Evolutionary conservation across 2,797 vertebrate genomes (phyloP).

Genomic region (Caiman crocodilus): DNA sequence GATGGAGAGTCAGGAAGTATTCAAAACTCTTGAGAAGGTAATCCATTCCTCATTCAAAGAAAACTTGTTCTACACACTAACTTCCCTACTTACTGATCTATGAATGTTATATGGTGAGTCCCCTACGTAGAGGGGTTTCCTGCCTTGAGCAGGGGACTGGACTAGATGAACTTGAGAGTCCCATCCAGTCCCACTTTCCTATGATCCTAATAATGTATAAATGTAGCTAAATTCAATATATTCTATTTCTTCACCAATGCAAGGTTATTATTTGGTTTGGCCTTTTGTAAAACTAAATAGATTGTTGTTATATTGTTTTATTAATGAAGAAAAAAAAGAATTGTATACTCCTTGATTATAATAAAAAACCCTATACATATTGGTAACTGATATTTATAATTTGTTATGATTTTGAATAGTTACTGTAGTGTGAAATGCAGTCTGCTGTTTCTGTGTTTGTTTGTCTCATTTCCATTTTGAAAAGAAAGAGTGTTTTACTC

Average conservation of each 20-base stretch:
- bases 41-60: fast-evolving
- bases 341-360: too few species aligned
- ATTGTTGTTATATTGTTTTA: neutral
- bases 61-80: neutral
- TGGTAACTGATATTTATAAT: neutral
- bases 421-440: neutral
- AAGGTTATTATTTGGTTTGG: neutral
- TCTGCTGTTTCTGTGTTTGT: neutral
- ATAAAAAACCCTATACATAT: neutral
- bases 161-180: too few species aligned
- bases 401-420: neutral
- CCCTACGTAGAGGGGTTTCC: too few species aligned
- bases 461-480: neutral
- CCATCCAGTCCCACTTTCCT: too few species aligned
- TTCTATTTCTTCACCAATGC: too few species aligned
- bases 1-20: neutral
- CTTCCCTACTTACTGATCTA: neutral
- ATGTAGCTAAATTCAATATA: neutral
- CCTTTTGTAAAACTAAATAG: neutral
- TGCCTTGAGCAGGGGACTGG: too few species aligned
- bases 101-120: neutral
- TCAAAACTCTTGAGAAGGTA: neutral
- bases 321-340: neutral
- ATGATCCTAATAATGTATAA: neutral
- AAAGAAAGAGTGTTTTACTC: neutral